Conservation (phyloP, 2,888 invertebrate species). For the Leptinotarsa juncta region DNA sequence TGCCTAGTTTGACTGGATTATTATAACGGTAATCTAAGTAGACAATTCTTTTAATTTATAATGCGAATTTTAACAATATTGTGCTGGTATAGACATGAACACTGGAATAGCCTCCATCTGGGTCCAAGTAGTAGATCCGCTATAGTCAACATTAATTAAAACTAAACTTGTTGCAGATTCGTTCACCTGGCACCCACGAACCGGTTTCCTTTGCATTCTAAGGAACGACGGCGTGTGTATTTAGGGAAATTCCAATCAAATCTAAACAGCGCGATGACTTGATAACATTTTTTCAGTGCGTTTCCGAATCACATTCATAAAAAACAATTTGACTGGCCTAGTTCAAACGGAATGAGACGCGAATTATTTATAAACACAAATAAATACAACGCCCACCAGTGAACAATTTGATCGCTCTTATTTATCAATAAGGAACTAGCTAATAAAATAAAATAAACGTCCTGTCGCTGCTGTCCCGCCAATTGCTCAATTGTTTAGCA, state of each 20-base stretch:
- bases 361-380: constrained; percentile 17
- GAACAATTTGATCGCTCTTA: neutral
- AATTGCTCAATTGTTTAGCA: constrained; percentile 14
- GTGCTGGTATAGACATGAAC: no score
- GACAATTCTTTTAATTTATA: no score
- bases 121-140: no score
- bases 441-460: constrained; percentile 22
- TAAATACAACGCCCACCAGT: constrained; percentile 25
- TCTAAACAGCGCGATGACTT: constrained; percentile 4
- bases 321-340: neutral
- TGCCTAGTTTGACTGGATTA: no score
- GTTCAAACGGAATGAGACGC: neutral
- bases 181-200: neutral
- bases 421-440: constrained; percentile 29
- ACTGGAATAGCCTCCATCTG: no score
- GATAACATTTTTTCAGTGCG: constrained; percentile 3
- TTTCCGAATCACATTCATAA: constrained; percentile 9
- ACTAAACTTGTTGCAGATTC: no score
- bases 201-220: neutral
- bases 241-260: constrained; percentile 10
- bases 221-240: neutral
- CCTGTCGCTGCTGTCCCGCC: neutral
- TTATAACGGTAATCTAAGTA: no score
- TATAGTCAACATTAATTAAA: no score
- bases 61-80: no score